Evolutionary conservation across 2,113 vertebrate species (phyloP), one percentile per base, ranked within the genome.

Genomic region (Cinclus cinclus): DNA sequence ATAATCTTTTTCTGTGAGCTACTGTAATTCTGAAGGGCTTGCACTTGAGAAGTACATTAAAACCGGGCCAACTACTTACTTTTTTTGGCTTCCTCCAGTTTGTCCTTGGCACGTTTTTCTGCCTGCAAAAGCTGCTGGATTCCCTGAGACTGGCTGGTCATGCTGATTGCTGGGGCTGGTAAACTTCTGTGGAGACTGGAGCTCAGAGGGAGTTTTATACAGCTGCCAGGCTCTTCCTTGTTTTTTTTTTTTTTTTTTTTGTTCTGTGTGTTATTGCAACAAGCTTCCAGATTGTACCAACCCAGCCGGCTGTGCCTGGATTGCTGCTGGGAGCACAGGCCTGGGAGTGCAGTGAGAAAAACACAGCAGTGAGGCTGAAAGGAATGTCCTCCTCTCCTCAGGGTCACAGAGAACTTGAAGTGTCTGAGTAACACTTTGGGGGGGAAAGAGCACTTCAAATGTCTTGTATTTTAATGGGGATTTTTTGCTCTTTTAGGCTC

Each of bases 41-140:
- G 47, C n/a, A 78, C 65, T 41, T 68, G 74, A 79, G 74, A 90
- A 89, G n/a, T 59, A 56, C 65, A 91, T 37, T 87, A 81, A 92
- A 88, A 46, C 22, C 42, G 86, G 69, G 46, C 16, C 65, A 86
- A 59, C 62, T 37, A 98, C 98, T 98, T 93, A 98, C 98, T 96
- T 94, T 98, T 98, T 87, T 98, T 98, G 70, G 98, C 98, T 76
- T 98, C 98, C 9, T 98, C 98, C 21, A 98, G 85, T 87, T 98
- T 98, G 95, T 98, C 98, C 89, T 98, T 98, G 91, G 98, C 98
- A 53, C 97, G 96, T 85, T 98, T 98, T 62, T 98, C 98, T 65
- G 98, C 98, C 83, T 98, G 98, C 23, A 98, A 67, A 82, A 98
- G 98, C 89, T 98, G 98, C 65, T 98, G 98, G 89, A 98, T 97